These are phyloP conservation scores for Mus spicilegus DNA, from an alignment of 2,113 vertebrate species.

Conservation along the genomic window DNA sequence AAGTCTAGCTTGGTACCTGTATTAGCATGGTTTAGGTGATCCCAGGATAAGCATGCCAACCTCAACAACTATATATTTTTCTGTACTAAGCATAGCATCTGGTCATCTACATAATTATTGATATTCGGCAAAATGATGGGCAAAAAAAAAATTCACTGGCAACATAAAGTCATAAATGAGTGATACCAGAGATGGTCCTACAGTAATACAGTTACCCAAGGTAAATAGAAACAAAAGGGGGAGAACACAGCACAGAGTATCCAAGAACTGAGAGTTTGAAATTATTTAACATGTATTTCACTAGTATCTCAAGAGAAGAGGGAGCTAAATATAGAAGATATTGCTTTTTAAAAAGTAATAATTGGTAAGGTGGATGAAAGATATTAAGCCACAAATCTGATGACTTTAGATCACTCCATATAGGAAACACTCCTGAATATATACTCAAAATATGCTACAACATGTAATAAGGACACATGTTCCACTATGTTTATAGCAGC, in stretches of 20 bases:
- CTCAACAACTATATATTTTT: not conserved
- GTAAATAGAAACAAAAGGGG: not conserved
- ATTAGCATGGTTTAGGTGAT: not conserved
- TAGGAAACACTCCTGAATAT: not conserved
- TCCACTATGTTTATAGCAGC: too few species aligned
- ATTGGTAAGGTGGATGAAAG: not conserved
- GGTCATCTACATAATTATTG: not conserved
- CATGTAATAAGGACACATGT: too few species aligned
- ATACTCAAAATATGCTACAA: too few species aligned
- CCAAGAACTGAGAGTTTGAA: not conserved
- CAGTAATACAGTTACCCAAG: not conserved
- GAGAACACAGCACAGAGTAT: not conserved
- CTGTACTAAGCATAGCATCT: not conserved
- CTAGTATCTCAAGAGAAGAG: not conserved
- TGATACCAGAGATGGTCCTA: not conserved
- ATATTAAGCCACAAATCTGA: not conserved
- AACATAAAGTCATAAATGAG: not conserved
- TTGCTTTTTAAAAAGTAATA: too few species aligned
- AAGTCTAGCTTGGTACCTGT: not conserved
- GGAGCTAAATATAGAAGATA: not conserved
- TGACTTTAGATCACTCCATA: not conserved
- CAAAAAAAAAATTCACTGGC: not conserved
- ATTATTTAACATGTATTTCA: not conserved
- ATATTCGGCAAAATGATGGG: not conserved
- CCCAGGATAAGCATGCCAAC: not conserved